Base-by-base conservation (phyloP, 2,797 vertebrate genomes). In the Enteromius viviparus region DNA sequence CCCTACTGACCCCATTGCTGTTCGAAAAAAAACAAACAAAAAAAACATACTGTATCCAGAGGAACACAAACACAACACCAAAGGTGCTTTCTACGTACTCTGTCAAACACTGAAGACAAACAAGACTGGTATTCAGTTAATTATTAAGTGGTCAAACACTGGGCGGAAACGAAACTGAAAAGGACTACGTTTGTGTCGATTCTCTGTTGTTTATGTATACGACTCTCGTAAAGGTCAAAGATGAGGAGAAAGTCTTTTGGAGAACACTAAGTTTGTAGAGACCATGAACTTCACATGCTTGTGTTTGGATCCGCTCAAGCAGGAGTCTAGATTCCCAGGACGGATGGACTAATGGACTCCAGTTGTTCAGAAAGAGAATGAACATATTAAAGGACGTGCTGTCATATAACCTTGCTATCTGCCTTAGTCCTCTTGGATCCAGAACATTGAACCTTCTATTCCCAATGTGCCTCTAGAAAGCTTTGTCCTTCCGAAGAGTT, bases 31-130 rank as follows among this genome's bases (percentile, higher is more conserved):
- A 88, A 78, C 87, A 88, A 42, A 10, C 2, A 45, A 47, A 47
- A 88, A 88, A 79, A 87, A 88, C 85, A 81, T 87, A 53, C 60
- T 65, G 77, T 78, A 78, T 69, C 83, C 81, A 71, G 76, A 90
- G 79, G 87, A 81, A 95, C 90, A 89, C 82, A 85, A 85, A 87
- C 79, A 81, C 85, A 91, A 89, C 92, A 90, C 94, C 94, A 95
- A 95, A 94, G 96, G 96, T 98, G 96, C 96, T 97, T 94, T 92
- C 94, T 92, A 91, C 87, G 86, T 87, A 91, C 93, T 95, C 94
- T 95, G 94, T 86, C 76, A 87, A 91, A 89, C 86, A 84, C 82
- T 86, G 89, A 87, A 80, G 78, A 71, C 85, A 78, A 87, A 65
- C 68, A 69, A 85, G 87, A 89, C 55, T 88, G 84, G 66, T 82